Percentiles rank a stretch among this genome's conserved stretches.
These are phyloP conservation scores for Barbus barbus DNA, from an alignment of 2,113 vertebrate species.

Conservation along the genomic window DNA sequence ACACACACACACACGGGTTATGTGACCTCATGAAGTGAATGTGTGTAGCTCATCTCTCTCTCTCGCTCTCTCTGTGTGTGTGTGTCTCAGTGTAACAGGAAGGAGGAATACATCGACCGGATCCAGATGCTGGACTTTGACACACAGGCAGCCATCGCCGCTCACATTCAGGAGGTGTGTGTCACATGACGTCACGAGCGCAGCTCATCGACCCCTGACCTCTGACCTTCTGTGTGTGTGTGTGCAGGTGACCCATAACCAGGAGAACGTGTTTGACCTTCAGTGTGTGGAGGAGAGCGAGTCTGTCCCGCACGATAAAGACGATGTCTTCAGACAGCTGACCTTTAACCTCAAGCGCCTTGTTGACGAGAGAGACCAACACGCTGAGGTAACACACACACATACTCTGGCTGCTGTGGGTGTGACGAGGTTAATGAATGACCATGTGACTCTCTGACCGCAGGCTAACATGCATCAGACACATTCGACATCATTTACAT, in stretches of 20 bases:
- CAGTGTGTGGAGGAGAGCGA: constrained; percentile 92
- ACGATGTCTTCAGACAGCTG: constrained; percentile 88
- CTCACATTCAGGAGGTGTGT: constrained; percentile 96
- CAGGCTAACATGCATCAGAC: not conserved
- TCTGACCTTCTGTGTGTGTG: constrained; percentile 15
- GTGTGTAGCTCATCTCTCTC: too few relatives aligned
- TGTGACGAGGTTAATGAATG: too few relatives aligned
- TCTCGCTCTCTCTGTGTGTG: not conserved
- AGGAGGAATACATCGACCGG: constrained; percentile 97
- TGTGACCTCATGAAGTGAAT: not conserved
- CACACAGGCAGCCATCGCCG: constrained; percentile 93
- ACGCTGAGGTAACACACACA: constrained; percentile 83
- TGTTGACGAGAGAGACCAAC: constrained; percentile 94
- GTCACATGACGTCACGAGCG: not conserved
- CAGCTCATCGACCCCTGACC: not conserved
- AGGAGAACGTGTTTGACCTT: constrained; percentile 96
- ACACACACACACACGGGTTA: not conserved
- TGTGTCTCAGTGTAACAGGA: constrained; percentile 89
- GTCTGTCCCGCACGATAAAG: constrained; percentile 85
- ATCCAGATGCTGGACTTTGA: constrained; percentile 96
- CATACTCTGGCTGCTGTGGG: too few relatives aligned
- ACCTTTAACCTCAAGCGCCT: constrained; percentile 90
- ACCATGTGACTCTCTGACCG: not conserved
- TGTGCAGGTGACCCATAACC: constrained; percentile 92
- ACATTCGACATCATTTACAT: too few relatives aligned